Percentiles rank a stretch among this genome's conserved stretches.
These are phyloP conservation scores for Sclerurus mexicanus DNA, from an alignment of 2,113 vertebrate species.

Conservation along the genomic window DNA sequence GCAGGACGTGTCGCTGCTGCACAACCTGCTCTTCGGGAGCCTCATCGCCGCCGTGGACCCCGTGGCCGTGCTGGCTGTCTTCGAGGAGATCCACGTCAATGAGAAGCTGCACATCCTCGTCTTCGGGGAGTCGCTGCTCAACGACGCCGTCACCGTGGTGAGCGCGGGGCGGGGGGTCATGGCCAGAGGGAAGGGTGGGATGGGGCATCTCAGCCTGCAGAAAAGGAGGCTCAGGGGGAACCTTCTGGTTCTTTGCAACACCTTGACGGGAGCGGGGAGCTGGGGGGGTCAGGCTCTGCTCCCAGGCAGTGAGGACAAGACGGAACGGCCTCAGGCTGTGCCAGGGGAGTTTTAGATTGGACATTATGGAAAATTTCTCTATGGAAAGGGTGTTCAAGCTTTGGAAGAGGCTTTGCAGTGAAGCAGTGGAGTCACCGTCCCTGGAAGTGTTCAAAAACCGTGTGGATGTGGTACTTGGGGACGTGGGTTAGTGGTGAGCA, in stretches of 20 bases:
- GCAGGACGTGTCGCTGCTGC: slow-evolving; percentile 79
- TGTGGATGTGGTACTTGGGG: neutral
- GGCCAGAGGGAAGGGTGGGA: too few species aligned
- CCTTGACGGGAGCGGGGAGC: rapidly evolving
- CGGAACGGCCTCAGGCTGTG: neutral
- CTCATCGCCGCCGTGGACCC: slow-evolving; percentile 82
- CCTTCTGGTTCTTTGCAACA: neutral
- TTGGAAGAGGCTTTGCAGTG: neutral
- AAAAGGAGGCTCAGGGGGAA: neutral
- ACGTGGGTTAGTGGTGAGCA: neutral
- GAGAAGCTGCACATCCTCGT: slow-evolving; percentile 85
- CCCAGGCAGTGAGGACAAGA: neutral
- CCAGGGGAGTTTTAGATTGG: neutral
- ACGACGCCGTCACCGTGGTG: slow-evolving; percentile 82
- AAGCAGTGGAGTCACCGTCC: neutral
- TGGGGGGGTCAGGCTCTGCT: neutral
- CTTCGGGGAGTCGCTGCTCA: slow-evolving; percentile 83
- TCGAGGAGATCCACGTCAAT: slow-evolving; percentile 86
- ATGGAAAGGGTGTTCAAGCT: neutral
- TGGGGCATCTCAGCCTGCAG: neutral
- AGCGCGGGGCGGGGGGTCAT: neutral
- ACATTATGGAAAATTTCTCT: neutral
- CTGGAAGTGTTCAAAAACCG: rapidly evolving
- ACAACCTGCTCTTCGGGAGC: slow-evolving; percentile 82
- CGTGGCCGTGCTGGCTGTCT: slow-evolving; percentile 79